These are phyloP conservation scores for Troides helena DNA, from an alignment of 2,888 invertebrate species.

Conservation along the genomic window DNA sequence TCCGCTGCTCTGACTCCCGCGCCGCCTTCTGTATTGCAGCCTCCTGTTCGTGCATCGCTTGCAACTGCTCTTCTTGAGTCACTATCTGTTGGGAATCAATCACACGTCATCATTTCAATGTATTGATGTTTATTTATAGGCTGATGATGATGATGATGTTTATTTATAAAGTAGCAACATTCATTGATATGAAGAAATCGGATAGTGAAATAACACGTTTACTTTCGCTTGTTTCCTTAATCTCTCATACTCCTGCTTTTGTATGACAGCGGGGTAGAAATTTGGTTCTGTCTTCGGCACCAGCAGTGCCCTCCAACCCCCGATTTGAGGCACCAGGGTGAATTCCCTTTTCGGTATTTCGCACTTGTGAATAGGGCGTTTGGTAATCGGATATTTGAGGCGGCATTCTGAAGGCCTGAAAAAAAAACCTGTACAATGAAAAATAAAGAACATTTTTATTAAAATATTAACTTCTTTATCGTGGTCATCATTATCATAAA, in stretches of 20 bases:
- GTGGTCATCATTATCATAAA: too few species aligned
- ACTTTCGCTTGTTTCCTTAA: constrained; percentile 81
- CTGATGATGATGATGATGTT: too few species aligned
- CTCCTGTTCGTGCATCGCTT: constrained; percentile 76
- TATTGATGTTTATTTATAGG: too few species aligned
- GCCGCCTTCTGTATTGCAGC: constrained; percentile 75
- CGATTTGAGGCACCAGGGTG: constrained; percentile 56
- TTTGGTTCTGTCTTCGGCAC: constrained; percentile 76
- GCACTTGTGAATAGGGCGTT: constrained; percentile 71
- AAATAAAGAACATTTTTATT: too few species aligned
- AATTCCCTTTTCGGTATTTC: constrained; percentile 51
- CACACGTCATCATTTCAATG: too few species aligned
- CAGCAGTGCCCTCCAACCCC: constrained; percentile 67
- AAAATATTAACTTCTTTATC: too few species aligned
- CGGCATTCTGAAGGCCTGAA: constrained; percentile 71
- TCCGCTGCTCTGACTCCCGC: constrained; percentile 80
- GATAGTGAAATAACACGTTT: constrained; percentile 9
- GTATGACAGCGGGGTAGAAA: constrained; percentile 81
- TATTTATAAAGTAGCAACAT: too few species aligned
- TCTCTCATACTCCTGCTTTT: constrained; percentile 80
- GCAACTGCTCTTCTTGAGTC: constrained; percentile 57
- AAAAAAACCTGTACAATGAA: constrained; percentile 9
- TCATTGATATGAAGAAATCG: too few species aligned
- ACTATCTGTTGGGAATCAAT: constrained; percentile 47
- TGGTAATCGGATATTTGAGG: constrained; percentile 62